A percentile compares a stretch with the other conserved stretches of the same genome.
phyloP scores from a whole-genome alignment of 2,797 vertebrate genomes.

The Leptodactylus fallax region DNA sequence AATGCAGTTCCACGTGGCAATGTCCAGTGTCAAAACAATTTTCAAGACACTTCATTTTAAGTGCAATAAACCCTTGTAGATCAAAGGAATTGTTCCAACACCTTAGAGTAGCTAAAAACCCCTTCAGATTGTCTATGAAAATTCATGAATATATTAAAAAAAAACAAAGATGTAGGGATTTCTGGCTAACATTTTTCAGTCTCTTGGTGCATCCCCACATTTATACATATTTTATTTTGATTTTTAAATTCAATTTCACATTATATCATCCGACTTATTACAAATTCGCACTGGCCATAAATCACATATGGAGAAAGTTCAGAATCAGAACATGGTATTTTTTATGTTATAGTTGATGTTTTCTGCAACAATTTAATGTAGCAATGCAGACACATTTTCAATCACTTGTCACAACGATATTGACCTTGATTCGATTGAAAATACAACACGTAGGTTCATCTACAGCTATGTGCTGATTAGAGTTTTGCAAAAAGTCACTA shows the following conservation, averaged over 20 bases:
- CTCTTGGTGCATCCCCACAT: slow-evolving; percentile 63
- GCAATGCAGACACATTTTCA: slow-evolving; percentile 67
- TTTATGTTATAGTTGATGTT: slow-evolving; percentile 58
- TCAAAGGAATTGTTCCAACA: slow-evolving; percentile 47
- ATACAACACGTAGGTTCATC: slow-evolving; percentile 61
- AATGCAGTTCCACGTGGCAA: slow-evolving; percentile 69
- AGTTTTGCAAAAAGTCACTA: slow-evolving; percentile 47
- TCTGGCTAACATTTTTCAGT: slow-evolving; percentile 63
- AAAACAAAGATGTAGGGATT: slow-evolving; percentile 31
- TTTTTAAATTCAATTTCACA: slow-evolving; percentile 62
- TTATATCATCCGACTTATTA: slow-evolving; percentile 63
- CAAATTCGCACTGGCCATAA: slow-evolving; percentile 65
- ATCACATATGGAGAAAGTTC: slow-evolving; percentile 65
- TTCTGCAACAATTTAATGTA: slow-evolving; percentile 66
- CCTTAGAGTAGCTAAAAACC: slow-evolving; percentile 62
- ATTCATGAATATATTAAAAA: slow-evolving; percentile 57
- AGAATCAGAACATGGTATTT: slow-evolving; percentile 60
- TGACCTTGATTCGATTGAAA: slow-evolving; percentile 67
- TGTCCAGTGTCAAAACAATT: slow-evolving; percentile 29
- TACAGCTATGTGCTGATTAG: slow-evolving; percentile 49
- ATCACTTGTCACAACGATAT: slow-evolving; percentile 66
- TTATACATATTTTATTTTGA: slow-evolving; percentile 65
- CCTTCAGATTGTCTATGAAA: slow-evolving; percentile 66
- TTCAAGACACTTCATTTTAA: slow-evolving; percentile 65
- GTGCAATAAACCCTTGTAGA: slow-evolving; percentile 56